Evolutionary conservation across 2,888 invertebrate species (phyloP), one percentile per base, ranked within the genome.

Genomic region (Agrypnus murinus): DNA sequence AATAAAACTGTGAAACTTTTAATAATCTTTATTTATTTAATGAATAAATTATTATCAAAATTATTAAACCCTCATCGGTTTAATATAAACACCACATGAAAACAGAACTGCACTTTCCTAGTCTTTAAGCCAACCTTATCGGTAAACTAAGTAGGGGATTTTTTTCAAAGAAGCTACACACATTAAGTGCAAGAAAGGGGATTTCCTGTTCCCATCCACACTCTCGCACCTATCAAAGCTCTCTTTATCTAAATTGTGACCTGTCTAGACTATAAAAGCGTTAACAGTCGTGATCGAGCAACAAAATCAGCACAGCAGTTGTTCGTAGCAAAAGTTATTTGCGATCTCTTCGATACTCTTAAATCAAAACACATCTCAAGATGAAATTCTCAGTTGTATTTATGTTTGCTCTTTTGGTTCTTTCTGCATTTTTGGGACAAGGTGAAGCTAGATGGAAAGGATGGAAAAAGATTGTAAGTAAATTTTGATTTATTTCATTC

Each of bases 361-460:
- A 46, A 12, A 15, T n/a, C 5, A 48, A 25, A 43, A 25, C 48
- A 8, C 12, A 45, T 45, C 45, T 17, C 62, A 74, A 72, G 43
- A 77, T 75, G 77, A 75, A 75, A 58, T 72, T 77, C 38, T 69
- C 69, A 31, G 62, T 59, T n/a, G 32, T 76, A n/a, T 75, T 77
- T 53, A 34, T 77, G 10, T 67, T 77, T 15, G 71, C 69, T 9
- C 57, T 77, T 5, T 32, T 75, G 2, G 65, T 75, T 14, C 25
- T 78, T 31, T 59, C 75, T 31, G 75, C 74, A 12, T 50, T 79
- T n/a, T 65, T 75, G 12, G 73, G 72, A 10, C 76, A 75, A 68
- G 67, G 73, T 15, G 77, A 79, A 55, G 79, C 78, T 9, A 76
- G 72, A 48, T 78, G 75, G 72, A 77, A 74, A 45, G 72, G 77